Evolutionary conservation across 2,888 invertebrate species (phyloP).

Genomic region (Ligdia adustata): DNA sequence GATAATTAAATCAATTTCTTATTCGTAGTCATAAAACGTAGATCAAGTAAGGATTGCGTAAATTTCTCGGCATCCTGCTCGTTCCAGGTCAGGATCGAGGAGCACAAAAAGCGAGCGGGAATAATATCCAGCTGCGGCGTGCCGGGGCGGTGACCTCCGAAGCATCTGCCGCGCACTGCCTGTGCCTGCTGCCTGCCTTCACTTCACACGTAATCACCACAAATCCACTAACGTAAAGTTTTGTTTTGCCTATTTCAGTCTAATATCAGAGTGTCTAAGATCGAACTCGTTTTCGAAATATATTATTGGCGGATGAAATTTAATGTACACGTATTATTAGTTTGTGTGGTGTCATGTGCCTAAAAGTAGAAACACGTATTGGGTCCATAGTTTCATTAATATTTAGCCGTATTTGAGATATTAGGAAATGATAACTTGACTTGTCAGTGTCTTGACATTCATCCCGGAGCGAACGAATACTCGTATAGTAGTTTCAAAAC

Average conservation of each 20-base stretch:
- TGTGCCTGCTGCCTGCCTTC: no score
- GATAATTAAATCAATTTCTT: constrained; percentile 23
- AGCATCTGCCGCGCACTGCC: constrained; percentile 67
- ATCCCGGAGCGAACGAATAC: constrained; percentile 13
- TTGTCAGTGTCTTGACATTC: constrained; percentile 15
- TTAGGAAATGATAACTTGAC: no score
- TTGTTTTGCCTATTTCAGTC: constrained; percentile 34
- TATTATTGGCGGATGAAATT: constrained; percentile 28
- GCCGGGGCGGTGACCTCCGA: constrained; percentile 71
- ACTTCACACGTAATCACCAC: constrained; percentile 60
- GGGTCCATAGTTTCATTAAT: constrained; percentile 26
- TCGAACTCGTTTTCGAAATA: constrained; percentile 19
- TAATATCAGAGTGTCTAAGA: no score
- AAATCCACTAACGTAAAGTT: constrained; percentile 49
- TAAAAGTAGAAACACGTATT: no score
- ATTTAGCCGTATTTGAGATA: no score
- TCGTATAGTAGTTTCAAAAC: constrained; percentile 25
- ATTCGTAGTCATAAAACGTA: constrained; percentile 35
- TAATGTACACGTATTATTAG: no score
- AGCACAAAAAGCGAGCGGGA: constrained; percentile 63
- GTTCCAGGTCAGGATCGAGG: constrained; percentile 34
- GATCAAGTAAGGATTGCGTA: constrained; percentile 39
- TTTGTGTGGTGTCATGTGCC: no score
- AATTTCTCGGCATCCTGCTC: constrained; percentile 48
- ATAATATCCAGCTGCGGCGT: constrained; percentile 67